These are phyloP conservation scores for Tinea trinotella DNA, from an alignment of 2,888 invertebrate species.

Conservation along the genomic window DNA sequence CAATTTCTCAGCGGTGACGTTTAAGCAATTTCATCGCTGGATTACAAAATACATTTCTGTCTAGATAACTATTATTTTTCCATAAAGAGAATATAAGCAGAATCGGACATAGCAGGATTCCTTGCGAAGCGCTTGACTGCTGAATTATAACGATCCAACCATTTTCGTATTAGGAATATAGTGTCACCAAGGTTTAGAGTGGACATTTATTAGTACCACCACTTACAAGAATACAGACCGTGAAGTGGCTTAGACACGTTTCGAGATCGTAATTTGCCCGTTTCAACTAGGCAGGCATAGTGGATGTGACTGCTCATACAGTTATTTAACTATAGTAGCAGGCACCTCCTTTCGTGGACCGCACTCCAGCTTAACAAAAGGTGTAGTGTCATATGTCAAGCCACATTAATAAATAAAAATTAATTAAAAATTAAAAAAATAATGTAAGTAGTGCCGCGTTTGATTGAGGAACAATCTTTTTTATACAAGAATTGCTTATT, in stretches of 20 bases:
- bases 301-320: too few relatives aligned
- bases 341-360: too few relatives aligned
- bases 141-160: slow-evolving; percentile 52
- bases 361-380: too few relatives aligned
- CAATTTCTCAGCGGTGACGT: background rate
- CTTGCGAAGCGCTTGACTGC: slow-evolving; percentile 30
- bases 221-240: too few relatives aligned
- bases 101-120: slow-evolving; percentile 23
- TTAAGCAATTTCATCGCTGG: slow-evolving; percentile 26
- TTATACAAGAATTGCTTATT: too few relatives aligned
- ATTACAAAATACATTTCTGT: slow-evolving; percentile 34
- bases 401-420: background rate
- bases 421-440: background rate
- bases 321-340: too few relatives aligned
- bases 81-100: slow-evolving; percentile 36
- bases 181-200: background rate
- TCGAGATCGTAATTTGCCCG: too few relatives aligned
- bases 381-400: too few relatives aligned
- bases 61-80: slow-evolving; percentile 47
- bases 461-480: too few relatives aligned
- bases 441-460: too few relatives aligned
- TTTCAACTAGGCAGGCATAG: too few relatives aligned
- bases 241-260: too few relatives aligned
- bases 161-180: slow-evolving; percentile 32
- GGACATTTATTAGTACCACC: background rate